phyloP scores from a whole-genome alignment of 2,113 vertebrate species.

The Mus musculus region DNA sequence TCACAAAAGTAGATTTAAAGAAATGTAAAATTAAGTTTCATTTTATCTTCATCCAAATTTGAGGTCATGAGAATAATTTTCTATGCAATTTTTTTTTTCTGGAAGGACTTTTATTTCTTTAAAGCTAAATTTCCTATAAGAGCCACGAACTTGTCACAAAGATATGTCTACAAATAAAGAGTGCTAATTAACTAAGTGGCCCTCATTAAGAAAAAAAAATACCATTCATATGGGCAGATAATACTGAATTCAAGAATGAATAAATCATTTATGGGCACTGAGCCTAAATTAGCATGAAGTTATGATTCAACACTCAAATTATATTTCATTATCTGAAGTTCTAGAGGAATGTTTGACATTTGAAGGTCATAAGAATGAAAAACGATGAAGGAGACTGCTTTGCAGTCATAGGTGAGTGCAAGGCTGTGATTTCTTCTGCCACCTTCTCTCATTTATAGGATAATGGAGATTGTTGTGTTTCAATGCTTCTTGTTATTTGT shows the following conservation, averaged over 20 bases:
- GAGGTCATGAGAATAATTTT: neutral
- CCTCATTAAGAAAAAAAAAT: neutral
- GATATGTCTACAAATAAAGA: neutral
- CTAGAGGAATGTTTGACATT: conserved; percentile 80
- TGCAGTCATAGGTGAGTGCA: conserved; percentile 74
- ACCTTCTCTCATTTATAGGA: conserved; percentile 29
- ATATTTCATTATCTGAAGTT: conserved; percentile 78
- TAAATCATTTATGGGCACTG: conserved; percentile 71
- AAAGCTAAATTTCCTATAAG: neutral
- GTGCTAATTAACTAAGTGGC: conserved; percentile 10
- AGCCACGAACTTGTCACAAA: neutral
- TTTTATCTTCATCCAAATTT: neutral
- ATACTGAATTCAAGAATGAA: conserved; percentile 75
- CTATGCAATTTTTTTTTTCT: neutral
- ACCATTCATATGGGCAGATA: conserved; percentile 61
- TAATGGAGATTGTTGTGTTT: conserved; percentile 52
- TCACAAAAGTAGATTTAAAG: neutral
- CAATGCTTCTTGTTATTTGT: conserved; percentile 68
- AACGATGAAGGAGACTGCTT: conserved; percentile 72
- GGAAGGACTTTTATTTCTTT: neutral
- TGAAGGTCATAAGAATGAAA: conserved; percentile 84
- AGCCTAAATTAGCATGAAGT: conserved; percentile 71
- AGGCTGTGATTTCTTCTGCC: conserved; percentile 39
- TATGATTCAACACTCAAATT: conserved; percentile 74
- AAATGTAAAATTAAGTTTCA: neutral